Conservation (phyloP, 37 sponge, comb jelly and placozoan species). For the Corticium candelabrum region DNA sequence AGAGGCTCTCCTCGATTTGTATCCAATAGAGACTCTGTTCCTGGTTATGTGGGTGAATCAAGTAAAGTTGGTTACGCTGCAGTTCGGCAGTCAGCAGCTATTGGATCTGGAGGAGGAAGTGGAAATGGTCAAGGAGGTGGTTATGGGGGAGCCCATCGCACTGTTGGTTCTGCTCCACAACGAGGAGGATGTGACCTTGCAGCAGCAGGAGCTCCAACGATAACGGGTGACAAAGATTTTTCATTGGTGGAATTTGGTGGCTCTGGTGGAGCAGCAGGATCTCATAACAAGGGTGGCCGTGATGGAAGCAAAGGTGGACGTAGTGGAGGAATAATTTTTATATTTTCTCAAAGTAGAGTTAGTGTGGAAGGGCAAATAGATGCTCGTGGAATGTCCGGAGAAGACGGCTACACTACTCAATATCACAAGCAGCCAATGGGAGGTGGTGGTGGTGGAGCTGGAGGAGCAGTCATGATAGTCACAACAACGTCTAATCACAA, state of each 20-base stretch:
- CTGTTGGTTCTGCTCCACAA: not conserved
- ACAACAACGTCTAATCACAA: not conserved
- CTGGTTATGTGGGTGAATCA: not conserved
- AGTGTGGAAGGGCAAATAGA: not conserved
- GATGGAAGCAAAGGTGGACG: not conserved
- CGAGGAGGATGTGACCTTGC: not conserved
- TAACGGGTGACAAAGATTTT: not conserved
- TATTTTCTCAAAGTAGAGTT: not conserved
- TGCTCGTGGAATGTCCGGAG: not conserved
- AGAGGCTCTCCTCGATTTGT: not conserved
- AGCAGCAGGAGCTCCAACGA: not conserved
- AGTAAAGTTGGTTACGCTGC: not conserved
- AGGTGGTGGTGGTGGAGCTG: not conserved
- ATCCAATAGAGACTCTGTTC: not conserved
- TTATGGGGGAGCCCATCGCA: not conserved
- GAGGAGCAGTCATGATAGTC: not conserved
- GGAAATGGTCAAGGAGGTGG: conserved; percentile 1
- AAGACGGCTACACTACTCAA: not conserved
- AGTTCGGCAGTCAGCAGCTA: not conserved
- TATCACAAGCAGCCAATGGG: not conserved
- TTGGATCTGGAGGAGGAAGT: not conserved
- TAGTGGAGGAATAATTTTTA: not conserved
- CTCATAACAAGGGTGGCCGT: not conserved
- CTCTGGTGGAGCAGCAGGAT: not conserved
- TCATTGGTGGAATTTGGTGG: not conserved